Percentiles rank a stretch among this genome's conserved stretches.
phyloP scores from a whole-genome alignment of 1,140 invertebrate genomes.

The Neodiprion lecontei region DNA sequence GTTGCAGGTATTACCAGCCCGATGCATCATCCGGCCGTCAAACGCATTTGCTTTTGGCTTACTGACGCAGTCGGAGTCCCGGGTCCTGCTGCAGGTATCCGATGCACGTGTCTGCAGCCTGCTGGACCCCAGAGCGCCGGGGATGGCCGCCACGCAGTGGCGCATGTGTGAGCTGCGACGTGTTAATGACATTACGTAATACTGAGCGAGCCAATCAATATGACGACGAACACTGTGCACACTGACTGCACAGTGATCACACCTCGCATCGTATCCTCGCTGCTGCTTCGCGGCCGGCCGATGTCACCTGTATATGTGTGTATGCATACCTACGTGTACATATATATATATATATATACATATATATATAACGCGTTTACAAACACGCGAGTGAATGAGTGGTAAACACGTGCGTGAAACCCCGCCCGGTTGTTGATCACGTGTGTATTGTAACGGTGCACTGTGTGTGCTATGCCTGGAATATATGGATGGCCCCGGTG shows the following conservation, averaged over 20 bases:
- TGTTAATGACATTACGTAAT: constrained; percentile 61
- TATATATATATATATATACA: no score
- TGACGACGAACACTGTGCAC: constrained; percentile 40
- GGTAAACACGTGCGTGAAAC: no score
- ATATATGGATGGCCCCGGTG: no score
- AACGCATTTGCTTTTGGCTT: constrained; percentile 32
- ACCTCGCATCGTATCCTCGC: neutral
- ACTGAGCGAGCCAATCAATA: constrained; percentile 57
- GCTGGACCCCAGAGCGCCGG: no score
- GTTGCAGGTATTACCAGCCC: constrained; percentile 5
- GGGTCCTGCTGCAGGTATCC: no score
- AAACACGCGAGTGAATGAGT: no score
- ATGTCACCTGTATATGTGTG: no score
- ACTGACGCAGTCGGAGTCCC: neutral
- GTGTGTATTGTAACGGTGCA: no score
- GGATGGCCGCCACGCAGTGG: constrained; percentile 13
- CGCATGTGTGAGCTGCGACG: constrained; percentile 53
- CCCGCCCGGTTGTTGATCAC: no score
- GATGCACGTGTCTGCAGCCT: no score
- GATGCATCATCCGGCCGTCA: constrained; percentile 40
- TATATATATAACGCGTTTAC: no score
- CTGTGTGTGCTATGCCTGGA: neutral
- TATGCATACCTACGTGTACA: no score
- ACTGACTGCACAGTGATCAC: constrained; percentile 35
- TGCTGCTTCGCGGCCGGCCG: neutral